Conservation (phyloP, 2,888 invertebrate species). For the Zele albiditarsus region DNA sequence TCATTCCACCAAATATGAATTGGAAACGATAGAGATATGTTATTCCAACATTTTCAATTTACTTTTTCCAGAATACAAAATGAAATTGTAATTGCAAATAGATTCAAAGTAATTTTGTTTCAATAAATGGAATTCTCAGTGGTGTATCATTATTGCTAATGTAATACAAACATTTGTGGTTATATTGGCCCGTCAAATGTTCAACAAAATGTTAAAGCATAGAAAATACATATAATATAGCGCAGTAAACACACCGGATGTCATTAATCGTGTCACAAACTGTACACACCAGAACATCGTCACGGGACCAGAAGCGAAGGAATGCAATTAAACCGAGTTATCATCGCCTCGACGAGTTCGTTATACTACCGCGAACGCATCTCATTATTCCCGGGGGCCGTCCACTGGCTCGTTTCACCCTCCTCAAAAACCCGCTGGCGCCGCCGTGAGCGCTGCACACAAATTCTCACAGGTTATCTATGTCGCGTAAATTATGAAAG, state of each 20-base stretch:
- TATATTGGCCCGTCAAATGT: not conserved
- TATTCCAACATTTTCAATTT: too few species aligned
- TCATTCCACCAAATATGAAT: conserved; percentile 1
- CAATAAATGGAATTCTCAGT: too few species aligned
- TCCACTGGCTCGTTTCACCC: conserved; percentile 22
- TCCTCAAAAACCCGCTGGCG: conserved; percentile 1
- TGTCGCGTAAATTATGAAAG: conserved; percentile 22
- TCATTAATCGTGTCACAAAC: conserved; percentile 57
- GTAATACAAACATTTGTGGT: not conserved
- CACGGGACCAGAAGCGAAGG: conserved; percentile 48
- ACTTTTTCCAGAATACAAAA: too few species aligned
- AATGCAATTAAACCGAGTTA: conserved; percentile 60
- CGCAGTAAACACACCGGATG: conserved; percentile 48
- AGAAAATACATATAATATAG: conserved; percentile 28
- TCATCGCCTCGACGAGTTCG: conserved; percentile 53
- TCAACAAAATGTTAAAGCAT: not conserved
- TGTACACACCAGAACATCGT: conserved; percentile 40
- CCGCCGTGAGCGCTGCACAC: not conserved
- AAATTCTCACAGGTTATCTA: conserved; percentile 17
- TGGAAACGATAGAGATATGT: too few species aligned
- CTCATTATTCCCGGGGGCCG: conserved; percentile 47
- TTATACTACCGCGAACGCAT: conserved; percentile 47
- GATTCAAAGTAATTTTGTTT: too few species aligned
- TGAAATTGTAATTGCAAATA: too few species aligned
- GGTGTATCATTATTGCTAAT: too few species aligned